Percentiles rank a stretch among this genome's conserved stretches.
These are phyloP conservation scores for Verasper variegatus DNA, from an alignment of 2,113 vertebrate genomes.

Conservation along the genomic window DNA sequence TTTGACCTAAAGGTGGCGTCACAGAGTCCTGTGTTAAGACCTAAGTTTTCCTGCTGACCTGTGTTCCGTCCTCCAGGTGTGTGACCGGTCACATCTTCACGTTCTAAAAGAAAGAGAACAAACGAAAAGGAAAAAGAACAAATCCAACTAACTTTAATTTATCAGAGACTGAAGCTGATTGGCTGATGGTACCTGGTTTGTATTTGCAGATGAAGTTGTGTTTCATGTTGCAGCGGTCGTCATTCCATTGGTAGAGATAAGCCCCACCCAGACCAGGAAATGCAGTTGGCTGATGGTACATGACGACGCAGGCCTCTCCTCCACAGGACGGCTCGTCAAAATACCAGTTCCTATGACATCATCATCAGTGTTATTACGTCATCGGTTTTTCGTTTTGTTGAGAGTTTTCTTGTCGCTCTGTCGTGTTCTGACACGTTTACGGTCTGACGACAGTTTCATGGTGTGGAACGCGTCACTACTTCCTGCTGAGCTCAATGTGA, in stretches of 20 bases:
- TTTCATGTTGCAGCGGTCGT: slow-evolving; percentile 98
- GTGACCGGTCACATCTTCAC: slow-evolving; percentile 13
- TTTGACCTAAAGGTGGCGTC: not conserved
- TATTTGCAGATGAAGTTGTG: slow-evolving; percentile 99
- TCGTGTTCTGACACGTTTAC: too few species aligned
- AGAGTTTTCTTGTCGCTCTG: too few species aligned
- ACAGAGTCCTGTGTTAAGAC: not conserved
- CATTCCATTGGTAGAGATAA: slow-evolving; percentile 98
- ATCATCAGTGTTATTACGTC: not conserved
- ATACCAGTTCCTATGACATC: slow-evolving; percentile 92
- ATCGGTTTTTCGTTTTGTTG: too few species aligned
- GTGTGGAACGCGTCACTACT: too few species aligned
- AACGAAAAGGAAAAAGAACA: not conserved
- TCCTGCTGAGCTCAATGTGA: not conserved
- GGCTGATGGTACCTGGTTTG: slow-evolving; percentile 76
- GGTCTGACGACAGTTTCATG: not conserved
- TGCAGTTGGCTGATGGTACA: slow-evolving; percentile 97
- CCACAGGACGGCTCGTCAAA: slow-evolving; percentile 97
- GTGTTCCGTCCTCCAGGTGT: slow-evolving; percentile 59
- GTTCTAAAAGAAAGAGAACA: slow-evolving; percentile 29
- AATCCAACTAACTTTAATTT: not conserved
- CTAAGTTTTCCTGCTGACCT: slow-evolving; percentile 51
- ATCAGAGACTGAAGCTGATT: slow-evolving; percentile 19
- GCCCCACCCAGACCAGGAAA: slow-evolving; percentile 91
- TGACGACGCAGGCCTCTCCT: slow-evolving; percentile 96